A percentile compares a stretch with the other conserved stretches of the same genome.
Conservation (phyloP, 2,113 vertebrate genomes). For the Ceyx melanurus region DNA sequence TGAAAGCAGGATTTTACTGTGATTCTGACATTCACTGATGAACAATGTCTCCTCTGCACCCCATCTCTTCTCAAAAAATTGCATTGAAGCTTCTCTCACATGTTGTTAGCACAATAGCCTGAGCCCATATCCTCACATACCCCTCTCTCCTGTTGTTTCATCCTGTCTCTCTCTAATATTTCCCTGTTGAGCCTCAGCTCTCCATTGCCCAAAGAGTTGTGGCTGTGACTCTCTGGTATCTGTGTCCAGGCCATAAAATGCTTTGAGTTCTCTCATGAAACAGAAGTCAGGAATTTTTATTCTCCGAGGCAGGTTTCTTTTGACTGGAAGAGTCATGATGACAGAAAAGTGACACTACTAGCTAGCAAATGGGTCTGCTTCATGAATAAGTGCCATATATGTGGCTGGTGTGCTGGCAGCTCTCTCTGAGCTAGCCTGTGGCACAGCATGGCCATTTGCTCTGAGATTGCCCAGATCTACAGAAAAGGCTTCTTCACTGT, state of each 20-base stretch:
- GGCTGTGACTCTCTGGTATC: background rate
- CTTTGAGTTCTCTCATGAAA: background rate
- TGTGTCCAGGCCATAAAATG: background rate
- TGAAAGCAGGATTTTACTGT: background rate
- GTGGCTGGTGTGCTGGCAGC: background rate
- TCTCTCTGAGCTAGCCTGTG: background rate
- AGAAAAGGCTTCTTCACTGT: background rate
- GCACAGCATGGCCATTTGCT: background rate
- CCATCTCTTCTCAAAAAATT: background rate
- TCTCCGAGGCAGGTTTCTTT: background rate
- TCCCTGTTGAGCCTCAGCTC: background rate
- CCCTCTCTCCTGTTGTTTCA: background rate
- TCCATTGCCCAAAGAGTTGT: background rate
- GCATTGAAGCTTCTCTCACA: background rate
- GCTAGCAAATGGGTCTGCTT: background rate
- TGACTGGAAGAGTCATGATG: background rate
- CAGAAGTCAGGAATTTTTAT: background rate
- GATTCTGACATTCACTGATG: background rate
- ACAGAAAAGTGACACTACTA: background rate
- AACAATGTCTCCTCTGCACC: background rate
- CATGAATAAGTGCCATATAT: background rate
- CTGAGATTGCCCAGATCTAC: background rate
- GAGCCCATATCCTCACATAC: background rate
- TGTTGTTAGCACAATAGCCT: background rate
- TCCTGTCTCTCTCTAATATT: background rate